These are phyloP conservation scores for Larimichthys polyactis DNA, from an alignment of 2,113 vertebrate genomes.

Conservation along the genomic window DNA sequence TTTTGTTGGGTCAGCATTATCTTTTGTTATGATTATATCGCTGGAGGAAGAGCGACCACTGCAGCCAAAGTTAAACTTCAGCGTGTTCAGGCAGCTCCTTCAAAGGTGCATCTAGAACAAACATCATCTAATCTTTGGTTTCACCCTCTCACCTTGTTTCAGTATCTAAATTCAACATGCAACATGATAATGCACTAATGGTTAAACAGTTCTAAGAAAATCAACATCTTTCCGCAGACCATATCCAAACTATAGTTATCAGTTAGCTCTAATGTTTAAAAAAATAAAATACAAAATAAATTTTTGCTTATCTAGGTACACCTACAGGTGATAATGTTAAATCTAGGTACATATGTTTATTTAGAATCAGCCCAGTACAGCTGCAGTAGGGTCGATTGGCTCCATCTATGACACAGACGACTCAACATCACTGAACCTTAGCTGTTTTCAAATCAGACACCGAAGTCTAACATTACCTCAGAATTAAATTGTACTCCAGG, in stretches of 20 bases:
- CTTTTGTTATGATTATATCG: slow-evolving; percentile 21
- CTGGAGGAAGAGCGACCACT: background rate
- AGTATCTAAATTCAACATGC: background rate
- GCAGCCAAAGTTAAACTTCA: background rate
- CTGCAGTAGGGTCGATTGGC: background rate
- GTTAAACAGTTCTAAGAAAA: background rate
- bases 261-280: background rate
- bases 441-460: background rate
- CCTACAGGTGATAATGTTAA: background rate
- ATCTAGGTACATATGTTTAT: background rate
- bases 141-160: background rate
- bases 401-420: background rate
- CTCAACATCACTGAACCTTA: background rate
- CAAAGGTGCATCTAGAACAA: background rate
- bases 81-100: background rate
- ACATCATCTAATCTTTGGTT: background rate
- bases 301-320: too few species aligned
- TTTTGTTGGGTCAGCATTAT: slow-evolving; percentile 14
- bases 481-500: background rate
- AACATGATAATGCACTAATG: background rate
- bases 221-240: background rate
- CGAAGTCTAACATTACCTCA: background rate
- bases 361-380: background rate
- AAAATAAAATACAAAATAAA: too few species aligned
- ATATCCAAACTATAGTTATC: background rate